Evolutionary conservation across 2,113 vertebrate genomes (phyloP).

Genomic region (Eretmochelys imbricata): DNA sequence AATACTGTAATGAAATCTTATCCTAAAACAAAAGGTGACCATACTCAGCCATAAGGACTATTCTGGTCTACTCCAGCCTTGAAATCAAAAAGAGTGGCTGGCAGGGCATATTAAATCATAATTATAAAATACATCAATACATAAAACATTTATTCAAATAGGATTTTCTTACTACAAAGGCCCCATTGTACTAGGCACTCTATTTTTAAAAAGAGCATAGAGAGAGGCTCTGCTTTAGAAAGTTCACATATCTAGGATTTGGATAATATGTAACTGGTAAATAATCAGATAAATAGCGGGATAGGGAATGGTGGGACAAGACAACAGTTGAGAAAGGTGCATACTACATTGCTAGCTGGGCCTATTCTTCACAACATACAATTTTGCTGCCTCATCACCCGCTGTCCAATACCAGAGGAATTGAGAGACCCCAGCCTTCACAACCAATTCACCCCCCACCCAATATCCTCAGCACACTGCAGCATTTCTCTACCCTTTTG

Average conservation of each 20-base stretch:
- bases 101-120: too few relatives aligned
- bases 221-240: neutral
- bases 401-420: neutral
- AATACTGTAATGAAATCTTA: too few relatives aligned
- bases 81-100: too few relatives aligned
- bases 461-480: neutral
- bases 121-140: too few relatives aligned
- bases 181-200: neutral
- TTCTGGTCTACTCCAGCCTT: too few relatives aligned
- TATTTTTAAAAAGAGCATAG: neutral
- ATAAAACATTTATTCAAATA: too few relatives aligned
- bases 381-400: neutral
- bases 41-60: too few relatives aligned
- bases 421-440: neutral
- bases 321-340: neutral
- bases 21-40: too few relatives aligned
- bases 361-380: neutral
- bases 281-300: neutral
- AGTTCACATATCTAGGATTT: neutral
- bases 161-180: too few relatives aligned
- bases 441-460: neutral
- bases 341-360: neutral
- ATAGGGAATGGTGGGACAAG: neutral
- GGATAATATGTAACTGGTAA: neutral
- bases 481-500: neutral